These are phyloP conservation scores for Protaetia brevitarsis DNA, from an alignment of 1,140 invertebrate genomes.

Conservation along the genomic window DNA sequence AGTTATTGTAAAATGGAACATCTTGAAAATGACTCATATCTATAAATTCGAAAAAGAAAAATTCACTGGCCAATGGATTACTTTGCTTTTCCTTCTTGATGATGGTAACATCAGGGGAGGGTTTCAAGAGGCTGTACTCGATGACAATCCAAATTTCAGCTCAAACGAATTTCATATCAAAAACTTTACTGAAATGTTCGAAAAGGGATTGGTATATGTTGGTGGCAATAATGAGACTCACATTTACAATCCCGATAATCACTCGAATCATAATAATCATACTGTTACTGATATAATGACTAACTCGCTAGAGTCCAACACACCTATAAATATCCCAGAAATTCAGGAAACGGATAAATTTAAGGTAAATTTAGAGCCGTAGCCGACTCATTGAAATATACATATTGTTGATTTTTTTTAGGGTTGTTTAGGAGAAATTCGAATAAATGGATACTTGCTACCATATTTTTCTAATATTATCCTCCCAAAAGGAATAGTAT, in stretches of 20 bases:
- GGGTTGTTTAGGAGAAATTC: conserved; percentile 89
- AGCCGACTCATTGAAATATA: too few species aligned
- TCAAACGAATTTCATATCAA: conserved; percentile 52
- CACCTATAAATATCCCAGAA: not conserved
- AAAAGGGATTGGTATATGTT: conserved; percentile 40
- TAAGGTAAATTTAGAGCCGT: too few species aligned
- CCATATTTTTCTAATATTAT: conserved; percentile 69
- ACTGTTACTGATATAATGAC: not conserved
- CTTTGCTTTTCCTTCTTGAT: conserved; percentile 57
- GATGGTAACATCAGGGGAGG: conserved; percentile 56
- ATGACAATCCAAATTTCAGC: conserved; percentile 50
- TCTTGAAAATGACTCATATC: conserved; percentile 51
- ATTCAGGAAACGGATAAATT: not conserved
- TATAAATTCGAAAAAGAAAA: conserved; percentile 60
- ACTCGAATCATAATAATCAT: not conserved
- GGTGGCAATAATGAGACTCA: conserved; percentile 37
- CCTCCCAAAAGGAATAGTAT: conserved; percentile 3
- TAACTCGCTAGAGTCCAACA: not conserved
- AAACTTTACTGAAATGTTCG: conserved; percentile 60
- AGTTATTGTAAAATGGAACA: conserved; percentile 64
- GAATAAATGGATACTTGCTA: conserved; percentile 77
- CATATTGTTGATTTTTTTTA: too few species aligned
- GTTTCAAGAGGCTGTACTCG: conserved; percentile 53
- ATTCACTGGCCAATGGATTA: conserved; percentile 66
- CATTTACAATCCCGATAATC: conserved; percentile 42